phyloP scores from a whole-genome alignment of 2,113 vertebrate genomes.

The Tyto alba region DNA sequence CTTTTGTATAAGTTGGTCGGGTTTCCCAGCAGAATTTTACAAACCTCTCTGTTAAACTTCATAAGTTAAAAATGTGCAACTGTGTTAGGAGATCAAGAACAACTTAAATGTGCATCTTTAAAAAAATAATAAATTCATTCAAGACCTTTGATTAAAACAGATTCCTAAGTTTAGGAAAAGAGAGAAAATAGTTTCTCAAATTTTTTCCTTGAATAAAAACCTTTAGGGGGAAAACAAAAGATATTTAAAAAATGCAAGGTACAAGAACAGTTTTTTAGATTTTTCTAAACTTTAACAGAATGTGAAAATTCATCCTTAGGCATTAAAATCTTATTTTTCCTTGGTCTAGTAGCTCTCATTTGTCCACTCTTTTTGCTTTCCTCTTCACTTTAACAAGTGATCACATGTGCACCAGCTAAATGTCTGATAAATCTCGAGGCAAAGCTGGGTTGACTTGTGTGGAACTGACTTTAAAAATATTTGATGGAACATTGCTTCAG shows the following conservation, averaged over 20 bases:
- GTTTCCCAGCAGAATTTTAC: neutral
- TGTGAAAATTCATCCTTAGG: conserved; percentile 22
- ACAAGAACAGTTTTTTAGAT: neutral
- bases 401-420: conserved; percentile 78
- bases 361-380: conserved; percentile 14
- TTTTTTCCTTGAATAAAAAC: neutral
- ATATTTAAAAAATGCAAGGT: neutral
- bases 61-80: neutral
- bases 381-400: conserved; percentile 52
- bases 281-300: conserved; percentile 7
- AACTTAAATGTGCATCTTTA: neutral
- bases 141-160: neutral
- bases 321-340: conserved; percentile 14
- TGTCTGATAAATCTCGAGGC: conserved; percentile 76
- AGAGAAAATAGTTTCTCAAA: neutral
- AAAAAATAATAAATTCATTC: neutral
- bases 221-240: neutral
- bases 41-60: neutral
- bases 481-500: conserved; percentile 75
- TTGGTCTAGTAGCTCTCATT: neutral
- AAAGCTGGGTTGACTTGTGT: conserved; percentile 69
- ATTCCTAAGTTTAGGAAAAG: neutral
- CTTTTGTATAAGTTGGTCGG: neutral
- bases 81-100: neutral
- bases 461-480: conserved; percentile 81